phyloP scores from a whole-genome alignment of 2,888 invertebrate species.

The Andrena praecox region DNA sequence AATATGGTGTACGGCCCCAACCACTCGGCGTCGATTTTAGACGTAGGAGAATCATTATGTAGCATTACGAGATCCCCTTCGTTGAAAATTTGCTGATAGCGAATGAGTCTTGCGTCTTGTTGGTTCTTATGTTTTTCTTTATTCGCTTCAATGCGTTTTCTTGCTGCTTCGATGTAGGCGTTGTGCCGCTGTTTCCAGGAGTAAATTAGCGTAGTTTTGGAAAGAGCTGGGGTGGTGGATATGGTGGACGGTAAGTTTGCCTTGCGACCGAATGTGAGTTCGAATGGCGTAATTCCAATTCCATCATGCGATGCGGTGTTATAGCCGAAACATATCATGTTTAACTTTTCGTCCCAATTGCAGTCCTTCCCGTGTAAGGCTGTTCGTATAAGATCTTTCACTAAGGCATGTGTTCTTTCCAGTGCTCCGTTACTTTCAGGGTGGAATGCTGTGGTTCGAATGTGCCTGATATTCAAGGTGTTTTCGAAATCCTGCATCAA shows the following conservation, averaged over 20 bases:
- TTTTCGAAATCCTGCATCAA: neutral
- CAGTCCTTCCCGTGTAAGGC: neutral
- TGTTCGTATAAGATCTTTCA: neutral
- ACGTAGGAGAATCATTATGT: neutral
- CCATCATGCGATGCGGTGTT: neutral
- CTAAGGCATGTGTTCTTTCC: neutral
- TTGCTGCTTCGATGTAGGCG: neutral
- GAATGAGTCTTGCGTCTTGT: neutral
- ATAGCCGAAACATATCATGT: neutral
- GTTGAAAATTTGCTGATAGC: neutral
- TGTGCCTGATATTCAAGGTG: neutral
- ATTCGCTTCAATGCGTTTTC: neutral
- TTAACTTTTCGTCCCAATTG: neutral
- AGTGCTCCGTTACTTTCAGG: neutral
- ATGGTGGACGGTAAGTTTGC: neutral
- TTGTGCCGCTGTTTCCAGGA: neutral
- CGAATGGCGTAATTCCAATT: neutral
- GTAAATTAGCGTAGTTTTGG: neutral
- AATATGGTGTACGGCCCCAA: neutral
- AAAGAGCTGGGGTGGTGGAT: neutral
- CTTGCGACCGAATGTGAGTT: neutral
- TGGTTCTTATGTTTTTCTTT: neutral
- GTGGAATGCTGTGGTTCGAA: neutral
- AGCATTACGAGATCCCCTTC: neutral
- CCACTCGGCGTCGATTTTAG: conserved; percentile 11